Evolutionary conservation across 2,888 invertebrate species (phyloP), one percentile per base, ranked within the genome.

Genomic region (Meta bourneti): DNA sequence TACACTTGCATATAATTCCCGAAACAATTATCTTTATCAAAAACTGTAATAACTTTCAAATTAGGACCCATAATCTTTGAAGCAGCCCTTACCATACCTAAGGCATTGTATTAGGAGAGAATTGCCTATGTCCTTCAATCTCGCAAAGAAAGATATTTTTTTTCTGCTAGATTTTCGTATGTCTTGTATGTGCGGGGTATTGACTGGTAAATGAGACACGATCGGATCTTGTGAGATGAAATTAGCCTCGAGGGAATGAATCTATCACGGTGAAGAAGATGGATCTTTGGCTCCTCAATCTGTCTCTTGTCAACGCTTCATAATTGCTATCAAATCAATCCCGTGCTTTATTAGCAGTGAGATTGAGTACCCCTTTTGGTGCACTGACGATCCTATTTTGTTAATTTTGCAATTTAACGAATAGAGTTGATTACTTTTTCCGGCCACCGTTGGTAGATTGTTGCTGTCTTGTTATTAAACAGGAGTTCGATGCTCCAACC

Each of bases 201-300:
- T 81, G 81, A 81, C 81, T 88, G 74, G 75, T 81, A 81, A 75
- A 88, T 81, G 81, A 82, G 81, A 19, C 61, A 9, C 71, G 52
- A 89, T 52, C 69, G 51, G 81, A 49, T 16, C 11, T 70, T 61
- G 16, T 61, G 13, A 16, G 61, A 9, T 34, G 61, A 9, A 61
- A 69, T 20, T 34, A 84, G 54, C 75, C 34, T 75, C 34, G 61
- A 75, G 20, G 88, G 16, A 20, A 48, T 19, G 20, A 70, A 84
- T 52, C 89, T 70, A 89, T 89, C 83, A 83, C 71, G 11, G 9
- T 83, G 89, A 89, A n/a, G 89, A 89, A 89, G 87, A 87, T 86
- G 48, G 87, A 91, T 91, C 75, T 83, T 19, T 51, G 51, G 74
- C 19, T 79, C 19, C 79, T 83, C 87, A 87, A 91, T 91, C 83